Percentiles rank a stretch among this genome's conserved stretches.
Evolutionary conservation across 2,113 vertebrate species (phyloP).

Genomic region (Halcyon senegalensis): DNA sequence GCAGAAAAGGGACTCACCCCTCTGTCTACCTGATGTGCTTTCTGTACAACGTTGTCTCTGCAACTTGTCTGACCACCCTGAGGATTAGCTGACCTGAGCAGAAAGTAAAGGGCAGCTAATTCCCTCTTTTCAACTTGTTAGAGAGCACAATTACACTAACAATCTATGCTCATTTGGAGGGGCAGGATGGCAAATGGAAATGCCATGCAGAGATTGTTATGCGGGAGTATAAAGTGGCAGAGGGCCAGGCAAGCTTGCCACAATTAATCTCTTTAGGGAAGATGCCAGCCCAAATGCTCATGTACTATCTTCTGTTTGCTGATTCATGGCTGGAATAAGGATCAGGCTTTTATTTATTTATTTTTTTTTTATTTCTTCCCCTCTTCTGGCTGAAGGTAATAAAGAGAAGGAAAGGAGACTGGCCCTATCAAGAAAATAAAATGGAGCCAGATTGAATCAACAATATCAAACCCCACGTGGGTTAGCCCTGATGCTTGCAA

Average conservation of each 20-base stretch:
- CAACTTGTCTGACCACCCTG: not conserved
- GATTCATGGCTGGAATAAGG: conserved; percentile 27
- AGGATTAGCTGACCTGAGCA: conserved; percentile 44
- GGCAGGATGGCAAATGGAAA: not conserved
- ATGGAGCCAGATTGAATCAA: not conserved
- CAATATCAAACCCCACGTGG: not conserved
- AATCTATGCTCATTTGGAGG: not conserved
- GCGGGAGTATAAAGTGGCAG: not conserved
- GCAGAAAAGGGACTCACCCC: not conserved
- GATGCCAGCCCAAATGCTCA: conserved; percentile 3
- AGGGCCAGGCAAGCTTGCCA: conserved; percentile 26
- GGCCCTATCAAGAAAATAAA: not conserved
- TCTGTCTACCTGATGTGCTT: not conserved
- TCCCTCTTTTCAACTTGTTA: not conserved
- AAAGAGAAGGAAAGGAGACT: not conserved
- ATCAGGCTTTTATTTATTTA: not conserved
- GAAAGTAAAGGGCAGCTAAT: conserved; percentile 35
- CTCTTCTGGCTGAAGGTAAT: not conserved
- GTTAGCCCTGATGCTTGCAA: not conserved
- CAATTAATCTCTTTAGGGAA: conserved; percentile 23
- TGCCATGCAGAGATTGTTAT: not conserved
- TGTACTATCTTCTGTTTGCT: not conserved
- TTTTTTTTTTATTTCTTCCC: no score
- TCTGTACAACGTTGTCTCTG: not conserved
- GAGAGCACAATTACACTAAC: not conserved